Evolutionary conservation across 2,797 vertebrate species (phyloP).

Genomic region (Notamacropus eugenii): DNA sequence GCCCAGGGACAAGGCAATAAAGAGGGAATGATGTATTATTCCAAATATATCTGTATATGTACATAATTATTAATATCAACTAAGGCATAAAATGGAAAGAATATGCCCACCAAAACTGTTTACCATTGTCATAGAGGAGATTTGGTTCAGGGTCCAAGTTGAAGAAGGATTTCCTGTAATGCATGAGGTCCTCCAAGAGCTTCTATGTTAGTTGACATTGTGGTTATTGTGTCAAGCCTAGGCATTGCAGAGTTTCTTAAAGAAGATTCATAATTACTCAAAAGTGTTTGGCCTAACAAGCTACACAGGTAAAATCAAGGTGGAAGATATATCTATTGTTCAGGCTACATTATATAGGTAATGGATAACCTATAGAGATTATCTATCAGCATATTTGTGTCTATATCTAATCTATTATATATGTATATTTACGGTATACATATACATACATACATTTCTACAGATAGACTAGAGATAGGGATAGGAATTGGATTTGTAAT

Average conservation of each 20-base stretch:
- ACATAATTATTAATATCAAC: neutral
- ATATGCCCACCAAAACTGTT: neutral
- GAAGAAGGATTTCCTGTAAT: neutral
- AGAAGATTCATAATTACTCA: neutral
- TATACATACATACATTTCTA: no score
- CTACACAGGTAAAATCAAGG: neutral
- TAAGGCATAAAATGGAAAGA: neutral
- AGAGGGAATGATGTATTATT: slow-evolving; percentile 31
- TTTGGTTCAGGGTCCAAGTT: neutral
- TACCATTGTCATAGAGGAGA: neutral
- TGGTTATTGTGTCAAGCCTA: neutral
- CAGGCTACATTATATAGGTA: neutral
- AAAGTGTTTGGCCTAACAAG: neutral
- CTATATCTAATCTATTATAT: neutral
- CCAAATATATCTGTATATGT: slow-evolving; percentile 41
- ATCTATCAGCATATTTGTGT: no score
- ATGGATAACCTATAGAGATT: neutral
- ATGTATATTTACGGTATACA: no score
- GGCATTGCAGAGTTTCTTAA: neutral
- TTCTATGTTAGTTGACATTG: neutral
- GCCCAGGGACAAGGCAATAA: neutral
- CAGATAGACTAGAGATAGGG: neutral
- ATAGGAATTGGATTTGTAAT: neutral
- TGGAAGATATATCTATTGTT: neutral
- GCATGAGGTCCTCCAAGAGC: neutral